These are phyloP conservation scores for Bagarius yarrelli DNA, from an alignment of 2,113 vertebrate species.

Conservation along the genomic window DNA sequence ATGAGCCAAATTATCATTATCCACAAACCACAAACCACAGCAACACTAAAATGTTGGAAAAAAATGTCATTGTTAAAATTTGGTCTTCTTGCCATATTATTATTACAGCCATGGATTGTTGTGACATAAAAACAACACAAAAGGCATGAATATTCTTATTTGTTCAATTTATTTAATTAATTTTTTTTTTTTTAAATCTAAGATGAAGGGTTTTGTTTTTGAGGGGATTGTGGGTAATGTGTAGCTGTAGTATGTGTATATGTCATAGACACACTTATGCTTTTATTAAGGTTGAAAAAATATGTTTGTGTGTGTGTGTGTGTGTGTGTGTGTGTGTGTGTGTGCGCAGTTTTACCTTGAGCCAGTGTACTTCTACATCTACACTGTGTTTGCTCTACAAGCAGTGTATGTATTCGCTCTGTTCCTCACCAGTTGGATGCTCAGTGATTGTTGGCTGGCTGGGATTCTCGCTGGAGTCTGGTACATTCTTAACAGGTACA, in stretches of 20 bases:
- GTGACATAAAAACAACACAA: too few species aligned
- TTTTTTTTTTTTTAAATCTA: too few species aligned
- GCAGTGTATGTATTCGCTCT: conserved; percentile 88
- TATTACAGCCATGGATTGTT: too few species aligned
- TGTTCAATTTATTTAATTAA: too few species aligned
- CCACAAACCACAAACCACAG: too few species aligned
- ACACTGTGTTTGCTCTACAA: conserved; percentile 94
- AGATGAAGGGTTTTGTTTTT: too few species aligned
- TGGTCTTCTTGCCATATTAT: too few species aligned
- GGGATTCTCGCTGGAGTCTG: conserved; percentile 84
- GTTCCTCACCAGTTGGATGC: conserved; percentile 91
- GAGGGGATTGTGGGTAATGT: too few species aligned
- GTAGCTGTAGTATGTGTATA: neutral
- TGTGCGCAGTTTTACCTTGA: conserved; percentile 84
- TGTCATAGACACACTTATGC: neutral
- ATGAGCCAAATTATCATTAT: too few species aligned
- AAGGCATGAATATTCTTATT: too few species aligned
- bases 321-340: conserved; percentile 42
- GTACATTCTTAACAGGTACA: conserved; percentile 94
- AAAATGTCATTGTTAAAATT: too few species aligned
- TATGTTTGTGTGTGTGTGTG: neutral
- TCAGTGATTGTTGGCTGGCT: conserved; percentile 91
- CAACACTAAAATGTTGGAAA: too few species aligned
- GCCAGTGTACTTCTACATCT: conserved; percentile 98
- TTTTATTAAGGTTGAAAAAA: neutral